Percentiles rank a stretch among this genome's conserved stretches.
Evolutionary conservation across 2,888 invertebrate species (phyloP).

Genomic region (Clunio marinus): DNA sequence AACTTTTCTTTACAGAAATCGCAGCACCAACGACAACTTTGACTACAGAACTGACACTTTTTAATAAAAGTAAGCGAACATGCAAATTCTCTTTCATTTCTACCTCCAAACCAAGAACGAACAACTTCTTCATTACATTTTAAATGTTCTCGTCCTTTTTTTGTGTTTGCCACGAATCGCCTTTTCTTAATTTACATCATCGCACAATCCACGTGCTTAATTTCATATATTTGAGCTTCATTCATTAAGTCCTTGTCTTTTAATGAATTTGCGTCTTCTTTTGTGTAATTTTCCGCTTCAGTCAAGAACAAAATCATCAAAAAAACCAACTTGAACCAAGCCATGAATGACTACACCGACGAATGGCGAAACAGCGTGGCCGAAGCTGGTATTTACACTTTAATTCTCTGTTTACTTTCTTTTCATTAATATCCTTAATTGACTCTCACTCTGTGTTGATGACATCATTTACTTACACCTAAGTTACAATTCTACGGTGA

Average conservation of each 20-base stretch:
- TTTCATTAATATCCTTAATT: background rate
- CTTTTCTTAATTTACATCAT: conserved; percentile 10
- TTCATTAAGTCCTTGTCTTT: background rate
- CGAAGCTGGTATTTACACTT: conserved; percentile 27
- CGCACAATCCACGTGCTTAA: conserved; percentile 39
- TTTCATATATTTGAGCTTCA: background rate
- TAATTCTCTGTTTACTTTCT: background rate
- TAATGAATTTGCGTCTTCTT: background rate
- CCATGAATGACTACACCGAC: conserved; percentile 11
- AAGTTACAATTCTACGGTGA: background rate
- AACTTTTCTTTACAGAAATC: conserved; percentile 62
- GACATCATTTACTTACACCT: background rate
- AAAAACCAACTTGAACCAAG: background rate
- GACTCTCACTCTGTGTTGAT: background rate
- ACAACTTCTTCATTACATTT: background rate
- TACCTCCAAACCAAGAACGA: background rate
- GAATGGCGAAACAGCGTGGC: conserved; percentile 24
- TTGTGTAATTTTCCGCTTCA: background rate
- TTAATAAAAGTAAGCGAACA: conserved; percentile 49
- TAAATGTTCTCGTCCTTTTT: background rate
- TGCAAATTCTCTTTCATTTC: background rate
- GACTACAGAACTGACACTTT: conserved; percentile 54
- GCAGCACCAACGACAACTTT: conserved; percentile 76
- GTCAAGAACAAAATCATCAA: conserved; percentile 29
- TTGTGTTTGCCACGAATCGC: background rate